A percentile compares a stretch with the other conserved stretches of the same genome.
phyloP scores from a whole-genome alignment of 2,888 invertebrate genomes.

The Hofmannophila pseudospretella region DNA sequence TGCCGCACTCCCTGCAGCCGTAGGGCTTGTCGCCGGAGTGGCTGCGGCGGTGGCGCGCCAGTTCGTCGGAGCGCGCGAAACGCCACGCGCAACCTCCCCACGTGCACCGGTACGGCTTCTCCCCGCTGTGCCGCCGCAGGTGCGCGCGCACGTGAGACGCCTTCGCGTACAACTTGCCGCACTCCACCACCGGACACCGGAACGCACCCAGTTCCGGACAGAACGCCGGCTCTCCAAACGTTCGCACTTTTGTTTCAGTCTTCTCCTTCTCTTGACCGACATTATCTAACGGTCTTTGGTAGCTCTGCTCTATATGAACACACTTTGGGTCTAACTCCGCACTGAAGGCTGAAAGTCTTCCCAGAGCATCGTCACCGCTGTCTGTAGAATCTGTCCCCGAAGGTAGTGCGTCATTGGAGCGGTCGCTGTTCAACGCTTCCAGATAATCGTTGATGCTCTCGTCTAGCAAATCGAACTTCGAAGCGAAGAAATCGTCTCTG shows the following conservation, averaged over 20 bases:
- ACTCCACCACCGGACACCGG: slow-evolving; percentile 83
- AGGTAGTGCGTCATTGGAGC: slow-evolving; percentile 42
- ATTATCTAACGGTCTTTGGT: slow-evolving; percentile 22
- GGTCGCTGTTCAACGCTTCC: slow-evolving; percentile 52
- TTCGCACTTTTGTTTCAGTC: slow-evolving; percentile 36
- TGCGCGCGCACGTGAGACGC: slow-evolving; percentile 94
- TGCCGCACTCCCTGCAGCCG: slow-evolving; percentile 90
- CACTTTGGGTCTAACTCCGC: slow-evolving; percentile 37
- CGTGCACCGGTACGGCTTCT: slow-evolving; percentile 85
- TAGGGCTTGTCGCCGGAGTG: slow-evolving; percentile 97
- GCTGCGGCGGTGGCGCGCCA: slow-evolving; percentile 94
- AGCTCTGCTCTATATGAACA: slow-evolving; percentile 38
- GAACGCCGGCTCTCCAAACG: slow-evolving; percentile 63
- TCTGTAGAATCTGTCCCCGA: slow-evolving; percentile 39
- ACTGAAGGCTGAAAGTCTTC: slow-evolving; percentile 32
- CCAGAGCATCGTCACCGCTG: slow-evolving; percentile 32
- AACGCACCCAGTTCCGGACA: slow-evolving; percentile 77
- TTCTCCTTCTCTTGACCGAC: slow-evolving; percentile 20
- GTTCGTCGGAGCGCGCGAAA: slow-evolving; percentile 95
- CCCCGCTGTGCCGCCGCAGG: slow-evolving; percentile 89
- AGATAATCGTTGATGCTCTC: slow-evolving; percentile 59
- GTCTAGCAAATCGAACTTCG: slow-evolving; percentile 62
- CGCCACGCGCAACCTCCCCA: slow-evolving; percentile 93
- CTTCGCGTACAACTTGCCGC: slow-evolving; percentile 91
- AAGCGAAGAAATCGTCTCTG: slow-evolving; percentile 43